Base-by-base conservation (phyloP, 2,113 vertebrate species). In the Sula dactylatra region DNA sequence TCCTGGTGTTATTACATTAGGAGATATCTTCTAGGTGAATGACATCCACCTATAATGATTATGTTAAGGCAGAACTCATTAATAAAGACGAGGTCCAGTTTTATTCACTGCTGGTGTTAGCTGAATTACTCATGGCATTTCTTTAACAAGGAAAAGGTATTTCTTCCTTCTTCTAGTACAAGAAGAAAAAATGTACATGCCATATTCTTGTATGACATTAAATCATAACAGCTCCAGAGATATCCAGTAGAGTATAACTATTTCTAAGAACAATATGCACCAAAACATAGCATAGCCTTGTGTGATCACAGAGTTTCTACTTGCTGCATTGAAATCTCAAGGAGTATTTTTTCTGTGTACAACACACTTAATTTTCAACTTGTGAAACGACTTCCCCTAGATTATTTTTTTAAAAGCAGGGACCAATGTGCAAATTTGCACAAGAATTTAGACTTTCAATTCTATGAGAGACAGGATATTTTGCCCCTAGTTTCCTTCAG, bases 61-160 rank as follows among this genome's bases (percentile, higher is more conserved):
- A 94, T 71, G 88, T 95, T 94, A 95, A 94, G 42, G 34, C 50
- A 96, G 77, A 94, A 40, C 16, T 78, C 70, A 88, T 96, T 94
- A 97, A 93, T 97, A 96, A 95, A 97, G 56, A 92, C 85, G 59
- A 92, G n/a, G 38, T 88, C 73, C 95, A 70, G 42, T 94, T 96
- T 96, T 88, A 96, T 76, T 88, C 62, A 87, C 44, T 95, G 95
- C 61, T 90, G 64, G 59, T 95, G 47, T 58, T 89, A 94, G 77
- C 36, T 94, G 92, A 96, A 96, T 84, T 97, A 97, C 64, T 47
- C 38, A 16, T 91, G 73, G 55, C 78, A 94, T 76, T 97, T 96
- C 80, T 93, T 58, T 72, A 81, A 80, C 2, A 55, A 59, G 93
- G 88, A 96, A 94, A 94, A 94, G 22, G 16, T 69, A 81, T 90